Evolutionary conservation across 2,797 vertebrate species (phyloP), one percentile per base, ranked within the genome.

Genomic region (Dermochelys coriacea): DNA sequence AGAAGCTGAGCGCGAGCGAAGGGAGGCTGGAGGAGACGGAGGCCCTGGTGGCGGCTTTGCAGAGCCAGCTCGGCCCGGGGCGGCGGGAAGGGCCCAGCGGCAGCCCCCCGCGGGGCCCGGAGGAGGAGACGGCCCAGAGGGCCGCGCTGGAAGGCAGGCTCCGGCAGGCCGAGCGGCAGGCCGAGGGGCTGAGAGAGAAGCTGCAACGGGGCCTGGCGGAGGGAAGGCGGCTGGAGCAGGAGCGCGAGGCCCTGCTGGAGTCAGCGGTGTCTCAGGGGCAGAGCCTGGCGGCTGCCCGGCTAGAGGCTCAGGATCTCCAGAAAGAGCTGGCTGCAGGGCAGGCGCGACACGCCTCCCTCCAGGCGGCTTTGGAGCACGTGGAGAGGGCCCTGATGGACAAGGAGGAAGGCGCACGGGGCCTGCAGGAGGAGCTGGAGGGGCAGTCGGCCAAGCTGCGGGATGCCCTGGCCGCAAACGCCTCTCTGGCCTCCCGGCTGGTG

Each of bases 401-500:
- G n/a, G 71, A 59, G 47, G 47, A 59, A 80, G 37, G 16, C 51
- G 31, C 27, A 27, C 59, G 82, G 47, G 41, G 59, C 31, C 78
- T 83, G 89, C 52, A 91, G 68, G 88, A 8, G 3, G 93, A 95
- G 0, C 45, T 89, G 27, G 92, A 95, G 71, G 92, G 94, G 75
- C 79, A 31, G 31, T 85, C 71, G 1, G 31, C 68, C 34, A 85
- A 1, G 52, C 85, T 97, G 77, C 86, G 82, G 0, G 0, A 4
- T 11, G 92, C 31, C 0, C 41, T 78, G 92, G 93, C 77, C 0
- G 91, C 96, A 92, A 82, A 1, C 0, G 78, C 74, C 0, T 68
- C 2, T 0, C 49, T 97, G 93, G 77, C 94, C 50, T 86, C 75
- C 0, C 91, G 50, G 50, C 84, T 97, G 74, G 75, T 1, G 86